Evolutionary conservation across 1,140 invertebrate genomes (phyloP).

Genomic region (Drusus annulatus): DNA sequence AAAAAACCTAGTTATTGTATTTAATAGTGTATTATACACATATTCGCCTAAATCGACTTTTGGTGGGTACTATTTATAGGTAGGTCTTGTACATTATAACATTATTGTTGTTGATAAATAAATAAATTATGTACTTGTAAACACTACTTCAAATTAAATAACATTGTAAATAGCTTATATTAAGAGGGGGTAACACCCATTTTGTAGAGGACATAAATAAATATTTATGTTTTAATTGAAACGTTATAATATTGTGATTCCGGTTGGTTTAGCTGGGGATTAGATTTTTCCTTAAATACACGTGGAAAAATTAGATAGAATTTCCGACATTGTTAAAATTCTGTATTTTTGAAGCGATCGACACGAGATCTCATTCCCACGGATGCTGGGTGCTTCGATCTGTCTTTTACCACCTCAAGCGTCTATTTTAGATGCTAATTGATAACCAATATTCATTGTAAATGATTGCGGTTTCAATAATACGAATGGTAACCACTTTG

Average conservation of each 20-base stretch:
- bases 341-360: background rate
- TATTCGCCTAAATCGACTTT: constrained; percentile 58
- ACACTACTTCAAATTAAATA: constrained; percentile 9
- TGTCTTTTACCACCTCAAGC: too few species aligned
- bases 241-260: constrained; percentile 35
- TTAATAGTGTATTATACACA: constrained; percentile 59
- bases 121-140: constrained; percentile 47
- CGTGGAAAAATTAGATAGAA: constrained; percentile 13
- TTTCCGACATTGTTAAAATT: constrained; percentile 13
- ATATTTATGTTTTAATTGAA: constrained; percentile 20
- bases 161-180: constrained; percentile 43
- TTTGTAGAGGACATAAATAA: constrained; percentile 37
- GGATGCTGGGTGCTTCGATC: too few species aligned
- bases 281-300: background rate
- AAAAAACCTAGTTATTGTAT: constrained; percentile 55
- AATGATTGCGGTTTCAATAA: constrained; percentile 29
- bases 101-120: constrained; percentile 59
- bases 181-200: constrained; percentile 47
- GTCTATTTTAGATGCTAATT: background rate
- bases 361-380: background rate
- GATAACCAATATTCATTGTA: background rate
- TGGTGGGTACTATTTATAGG: constrained; percentile 59
- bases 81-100: constrained; percentile 57
- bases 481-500: constrained; percentile 45
- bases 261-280: background rate